Evolutionary conservation across 1,140 invertebrate species (phyloP).

Genomic region (Chironomus tepperi): DNA sequence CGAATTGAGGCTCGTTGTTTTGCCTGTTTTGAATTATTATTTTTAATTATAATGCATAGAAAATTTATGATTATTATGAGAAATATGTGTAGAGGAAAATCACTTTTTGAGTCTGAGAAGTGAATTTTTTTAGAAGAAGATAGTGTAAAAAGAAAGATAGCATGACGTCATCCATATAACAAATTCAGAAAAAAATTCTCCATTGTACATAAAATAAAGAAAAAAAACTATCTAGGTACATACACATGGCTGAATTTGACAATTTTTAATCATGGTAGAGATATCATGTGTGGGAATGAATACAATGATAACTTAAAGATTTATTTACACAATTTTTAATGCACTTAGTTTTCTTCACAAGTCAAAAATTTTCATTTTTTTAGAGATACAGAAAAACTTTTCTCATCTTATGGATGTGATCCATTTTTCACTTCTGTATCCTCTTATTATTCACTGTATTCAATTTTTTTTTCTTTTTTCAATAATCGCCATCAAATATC

Average conservation of each 20-base stretch:
- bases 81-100: not conserved
- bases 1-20: constrained; percentile 94
- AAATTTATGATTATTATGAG: not conserved
- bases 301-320: not conserved
- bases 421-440: not conserved
- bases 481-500: not conserved
- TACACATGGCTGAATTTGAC: constrained; percentile 22
- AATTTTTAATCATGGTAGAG: constrained; percentile 17
- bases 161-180: constrained; percentile 14
- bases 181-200: not conserved
- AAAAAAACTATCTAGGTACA: not conserved
- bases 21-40: constrained; percentile 61
- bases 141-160: constrained; percentile 16
- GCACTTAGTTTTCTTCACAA: not conserved
- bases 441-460: not conserved
- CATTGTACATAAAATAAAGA: not conserved
- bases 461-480: not conserved
- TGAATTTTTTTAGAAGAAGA: not conserved
- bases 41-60: constrained; percentile 30
- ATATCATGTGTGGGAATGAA: constrained; percentile 17
- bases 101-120: not conserved
- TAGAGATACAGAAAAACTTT: not conserved
- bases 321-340: constrained; percentile 4
- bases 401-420: constrained; percentile 8
- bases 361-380: not conserved